Percentiles rank a stretch among this genome's conserved stretches.
Evolutionary conservation across 2,797 vertebrate genomes (phyloP).

Genomic region (Lerista edwardsae): DNA sequence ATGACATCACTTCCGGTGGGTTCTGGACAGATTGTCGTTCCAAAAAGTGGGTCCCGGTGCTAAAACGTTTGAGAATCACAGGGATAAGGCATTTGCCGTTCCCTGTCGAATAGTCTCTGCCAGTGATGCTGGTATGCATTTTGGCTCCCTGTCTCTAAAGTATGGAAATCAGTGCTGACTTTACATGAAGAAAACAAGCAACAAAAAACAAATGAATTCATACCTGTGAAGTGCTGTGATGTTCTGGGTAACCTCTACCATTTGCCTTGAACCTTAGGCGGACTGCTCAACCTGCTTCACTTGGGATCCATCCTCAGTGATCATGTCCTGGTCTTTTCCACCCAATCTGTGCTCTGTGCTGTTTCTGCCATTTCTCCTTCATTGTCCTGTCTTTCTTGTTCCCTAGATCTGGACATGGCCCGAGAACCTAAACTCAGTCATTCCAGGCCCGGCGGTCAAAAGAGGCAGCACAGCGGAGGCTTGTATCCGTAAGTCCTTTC

Average conservation of each 20-base stretch:
- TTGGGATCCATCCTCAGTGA: neutral
- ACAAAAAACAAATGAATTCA: neutral
- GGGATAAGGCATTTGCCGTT: neutral
- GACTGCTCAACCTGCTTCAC: neutral
- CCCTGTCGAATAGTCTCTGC: neutral
- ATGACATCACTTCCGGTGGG: no score
- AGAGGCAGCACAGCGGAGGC: conserved; percentile 35
- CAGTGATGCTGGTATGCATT: neutral
- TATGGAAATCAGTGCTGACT: neutral
- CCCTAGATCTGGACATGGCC: conserved; percentile 54
- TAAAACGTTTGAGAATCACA: no score
- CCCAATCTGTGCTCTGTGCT: neutral
- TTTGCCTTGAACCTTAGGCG: no score
- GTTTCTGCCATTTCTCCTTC: neutral
- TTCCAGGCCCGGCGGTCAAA: conserved; percentile 32
- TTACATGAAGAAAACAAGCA: neutral
- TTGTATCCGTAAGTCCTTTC: conserved; percentile 55
- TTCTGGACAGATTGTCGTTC: no score
- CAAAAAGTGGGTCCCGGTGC: no score
- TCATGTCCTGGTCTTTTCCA: neutral
- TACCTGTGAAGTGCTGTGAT: neutral
- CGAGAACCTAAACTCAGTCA: conserved; percentile 21
- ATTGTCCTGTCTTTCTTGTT: neutral
- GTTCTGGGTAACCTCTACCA: neutral
- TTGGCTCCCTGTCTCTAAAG: neutral